These are phyloP conservation scores for Drosophila azteca DNA, from an alignment of 1,140 invertebrate species.

Conservation along the genomic window DNA sequence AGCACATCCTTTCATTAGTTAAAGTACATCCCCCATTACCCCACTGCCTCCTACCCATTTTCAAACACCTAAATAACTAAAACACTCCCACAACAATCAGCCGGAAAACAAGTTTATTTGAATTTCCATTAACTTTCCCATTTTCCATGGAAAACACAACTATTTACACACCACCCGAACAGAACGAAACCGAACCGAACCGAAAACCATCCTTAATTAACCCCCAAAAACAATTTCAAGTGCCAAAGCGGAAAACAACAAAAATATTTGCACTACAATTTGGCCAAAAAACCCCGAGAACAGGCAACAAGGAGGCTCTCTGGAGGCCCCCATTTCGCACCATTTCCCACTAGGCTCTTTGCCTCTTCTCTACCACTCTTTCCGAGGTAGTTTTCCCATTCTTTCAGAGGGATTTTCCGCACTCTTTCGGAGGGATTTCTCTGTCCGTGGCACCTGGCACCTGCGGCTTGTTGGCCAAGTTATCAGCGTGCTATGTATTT, in stretches of 20 bases:
- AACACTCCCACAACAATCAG: slow-evolving; percentile 22
- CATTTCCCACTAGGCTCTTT: not conserved
- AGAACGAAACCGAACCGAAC: not conserved
- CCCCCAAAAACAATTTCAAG: slow-evolving; percentile 42
- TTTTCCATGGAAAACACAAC: slow-evolving; percentile 16
- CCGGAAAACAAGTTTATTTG: slow-evolving; percentile 44
- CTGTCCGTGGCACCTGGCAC: slow-evolving; percentile 50
- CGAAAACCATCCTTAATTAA: slow-evolving; percentile 49
- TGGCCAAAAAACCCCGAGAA: not conserved
- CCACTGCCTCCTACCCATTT: no score
- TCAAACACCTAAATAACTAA: no score
- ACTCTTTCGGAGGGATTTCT: slow-evolving; percentile 36
- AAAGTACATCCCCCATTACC: no score
- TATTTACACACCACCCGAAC: slow-evolving; percentile 28
- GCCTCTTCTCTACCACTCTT: no score
- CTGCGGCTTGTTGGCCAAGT: slow-evolving; percentile 42
- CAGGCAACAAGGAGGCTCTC: not conserved
- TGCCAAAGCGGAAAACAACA: slow-evolving; percentile 45
- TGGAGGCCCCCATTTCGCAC: not conserved
- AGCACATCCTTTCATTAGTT: no score
- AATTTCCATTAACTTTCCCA: slow-evolving; percentile 20
- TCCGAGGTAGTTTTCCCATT: no score
- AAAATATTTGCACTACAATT: slow-evolving; percentile 52
- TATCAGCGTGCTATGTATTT: slow-evolving; percentile 29
- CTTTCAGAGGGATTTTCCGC: slow-evolving; percentile 48